Evolutionary conservation across 2,113 vertebrate species (phyloP), one percentile per base, ranked within the genome.

Genomic region (Agapornis roseicollis): DNA sequence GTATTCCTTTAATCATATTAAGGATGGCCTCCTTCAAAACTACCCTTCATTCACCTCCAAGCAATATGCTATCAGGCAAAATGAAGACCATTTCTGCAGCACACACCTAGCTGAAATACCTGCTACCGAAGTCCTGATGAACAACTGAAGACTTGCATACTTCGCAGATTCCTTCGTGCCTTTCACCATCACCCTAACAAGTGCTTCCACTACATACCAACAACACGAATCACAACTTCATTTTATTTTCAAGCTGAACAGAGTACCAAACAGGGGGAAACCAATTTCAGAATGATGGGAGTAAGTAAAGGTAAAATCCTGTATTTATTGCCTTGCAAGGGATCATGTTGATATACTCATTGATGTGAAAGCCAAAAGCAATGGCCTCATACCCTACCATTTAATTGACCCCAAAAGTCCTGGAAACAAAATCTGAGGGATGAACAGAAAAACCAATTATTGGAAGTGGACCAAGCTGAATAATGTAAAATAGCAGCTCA

Each of bases 11-110:
- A 66, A 69, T 29, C 6, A 25, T 3, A 1, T 24, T 15, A 49
- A 28, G 64, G 46, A 50, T 6, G 10, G 39, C 39, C 49, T 89
- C 49, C 68, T 85, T 41, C 78, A 74, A 69, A 80, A 27, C 4
- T 69, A 20, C 8, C 56, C 52, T 53, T 33, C 31, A 2, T 23
- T 60, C 56, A 49, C 37, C 68, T n/a, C 9, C 27, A 66, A 17
- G 56, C 56, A 37, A 7, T 68, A n/a, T 19, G n/a, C 55, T 65
- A 39, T 39, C 52, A 17, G 27, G 13, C 2, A 4, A 72, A 52
- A 53, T 0, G 3, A 3, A 89, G 33, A n/a, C 28, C 2, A 1
- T 23, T 56, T 37, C 41, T 12, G 31, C 0, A 0, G 49, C 47
- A 58, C 35, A 13, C 11, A 17, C 11, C 24, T 60, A 50, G 47